Evolutionary conservation across 2,888 invertebrate genomes (phyloP).

Genomic region (Amiota mariae): DNA sequence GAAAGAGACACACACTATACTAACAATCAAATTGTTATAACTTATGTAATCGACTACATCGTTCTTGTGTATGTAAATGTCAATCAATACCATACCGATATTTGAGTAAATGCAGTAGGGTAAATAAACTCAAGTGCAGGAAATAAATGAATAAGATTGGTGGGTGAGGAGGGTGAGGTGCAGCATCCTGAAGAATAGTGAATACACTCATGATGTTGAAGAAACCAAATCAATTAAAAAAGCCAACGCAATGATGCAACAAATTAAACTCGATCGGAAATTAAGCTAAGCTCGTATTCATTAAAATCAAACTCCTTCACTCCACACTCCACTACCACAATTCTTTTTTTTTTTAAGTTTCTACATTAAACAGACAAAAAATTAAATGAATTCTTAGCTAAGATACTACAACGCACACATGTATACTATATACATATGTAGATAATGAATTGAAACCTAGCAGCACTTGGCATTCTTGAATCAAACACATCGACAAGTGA

Average conservation of each 20-base stretch:
- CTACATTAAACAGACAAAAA: not conserved
- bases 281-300: slow-evolving; percentile 4
- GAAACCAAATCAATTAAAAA: slow-evolving; percentile 51
- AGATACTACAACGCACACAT: not conserved
- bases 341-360: not conserved
- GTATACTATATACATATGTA: not conserved
- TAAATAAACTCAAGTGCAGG: too few relatives aligned
- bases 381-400: slow-evolving; percentile 10
- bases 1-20: too few relatives aligned
- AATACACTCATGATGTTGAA: not conserved
- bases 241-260: slow-evolving; percentile 59
- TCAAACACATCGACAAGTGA: not conserved
- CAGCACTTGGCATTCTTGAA: not conserved
- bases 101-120: too few relatives aligned
- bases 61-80: too few relatives aligned
- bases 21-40: too few relatives aligned
- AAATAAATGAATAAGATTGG: too few relatives aligned
- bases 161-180: too few relatives aligned
- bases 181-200: too few relatives aligned
- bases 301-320: not conserved
- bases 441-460: not conserved
- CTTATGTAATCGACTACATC: too few relatives aligned
- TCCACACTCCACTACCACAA: not conserved
- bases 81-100: too few relatives aligned
- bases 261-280: slow-evolving; percentile 49